Base-by-base conservation (phyloP, 2,113 vertebrate genomes). In the Sebastes schlegelii region DNA sequence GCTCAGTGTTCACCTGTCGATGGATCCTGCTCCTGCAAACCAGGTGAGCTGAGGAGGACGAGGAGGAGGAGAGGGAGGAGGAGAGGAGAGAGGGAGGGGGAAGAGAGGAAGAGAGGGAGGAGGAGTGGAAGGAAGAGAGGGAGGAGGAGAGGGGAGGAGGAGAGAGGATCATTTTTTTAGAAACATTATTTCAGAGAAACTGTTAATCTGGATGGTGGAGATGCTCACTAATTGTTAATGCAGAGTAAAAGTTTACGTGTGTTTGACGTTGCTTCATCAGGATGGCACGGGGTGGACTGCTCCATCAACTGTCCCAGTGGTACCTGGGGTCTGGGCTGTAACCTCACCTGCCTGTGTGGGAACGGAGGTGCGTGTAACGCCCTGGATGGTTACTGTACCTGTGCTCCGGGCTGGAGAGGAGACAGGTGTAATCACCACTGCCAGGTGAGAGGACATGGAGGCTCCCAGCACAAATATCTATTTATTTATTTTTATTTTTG, bases 271-370 rank as follows among this genome's bases (percentile, higher is more conserved):
- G 21, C 55, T 46, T 69, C 8, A 40, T n/a, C 93, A 99, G 98
- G 98, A 16, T 99, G 98, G 98, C 96, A 98, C 3, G 98, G 98
- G 1, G 97, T 98, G 49, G 97, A 99, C 92, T 99, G 98, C 88
- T 99, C 98, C 62, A 97, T 98, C 91, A 96, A 96, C 91, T 99
- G 98, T 64, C 97, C 98, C 85, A 98, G 98, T 3, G 98, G 97
- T 2, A 96, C 94, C 0, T 99, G 98, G 98, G 98, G 98, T 72
- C 95, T 97, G 86, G 96, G 97, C 90, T 99, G 98, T 86, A 97
- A 99, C 87, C 88, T 96, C 62, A 97, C 96, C 6, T 99, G 98
- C 72, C 93, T 91, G 46, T 99, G 98, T 82, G 95, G 95, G 3
- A 97, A 97, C 0, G 96, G 97, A 40, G 98, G 97, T 0, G 96